Percentiles rank a stretch among this genome's conserved stretches.
Evolutionary conservation across 2,888 invertebrate species (phyloP).

Genomic region (Cheilosia vulpina): DNA sequence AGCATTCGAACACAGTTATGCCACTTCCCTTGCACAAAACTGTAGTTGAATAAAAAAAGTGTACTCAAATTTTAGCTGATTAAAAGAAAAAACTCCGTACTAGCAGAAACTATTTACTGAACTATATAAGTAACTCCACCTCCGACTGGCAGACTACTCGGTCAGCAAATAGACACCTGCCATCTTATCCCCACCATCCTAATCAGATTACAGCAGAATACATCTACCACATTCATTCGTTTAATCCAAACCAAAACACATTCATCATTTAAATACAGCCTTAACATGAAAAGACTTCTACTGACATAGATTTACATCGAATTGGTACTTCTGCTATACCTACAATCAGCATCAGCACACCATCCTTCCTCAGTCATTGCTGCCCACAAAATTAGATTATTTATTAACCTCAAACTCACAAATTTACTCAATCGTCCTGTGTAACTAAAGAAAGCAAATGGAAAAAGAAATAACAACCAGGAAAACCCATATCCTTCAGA

Average conservation of each 20-base stretch:
- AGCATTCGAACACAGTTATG: no score
- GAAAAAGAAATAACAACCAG: conserved; percentile 6
- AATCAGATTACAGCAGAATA: neutral
- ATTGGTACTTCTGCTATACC: neutral
- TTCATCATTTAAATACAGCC: conserved; percentile 52
- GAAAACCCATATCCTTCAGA: conserved; percentile 43
- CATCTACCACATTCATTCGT: neutral
- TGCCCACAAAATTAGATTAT: conserved; percentile 61
- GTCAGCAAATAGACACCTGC: no score
- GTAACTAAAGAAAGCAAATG: conserved; percentile 8
- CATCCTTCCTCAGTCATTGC: neutral
- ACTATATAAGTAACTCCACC: no score
- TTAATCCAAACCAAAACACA: conserved; percentile 7
- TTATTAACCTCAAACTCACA: conserved; percentile 60
- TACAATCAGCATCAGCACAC: neutral
- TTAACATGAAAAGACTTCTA: conserved; percentile 46
- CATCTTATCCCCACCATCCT: neutral
- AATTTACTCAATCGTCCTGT: conserved; percentile 36
- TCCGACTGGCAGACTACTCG: no score
- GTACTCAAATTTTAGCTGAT: no score
- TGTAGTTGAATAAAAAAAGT: no score
- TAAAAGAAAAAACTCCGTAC: no score
- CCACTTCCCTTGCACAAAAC: no score
- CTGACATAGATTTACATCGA: conserved; percentile 52
- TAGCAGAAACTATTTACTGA: no score